Evolutionary conservation across 2,113 vertebrate genomes (phyloP).

Genomic region (Cephalopholis sonnerati): DNA sequence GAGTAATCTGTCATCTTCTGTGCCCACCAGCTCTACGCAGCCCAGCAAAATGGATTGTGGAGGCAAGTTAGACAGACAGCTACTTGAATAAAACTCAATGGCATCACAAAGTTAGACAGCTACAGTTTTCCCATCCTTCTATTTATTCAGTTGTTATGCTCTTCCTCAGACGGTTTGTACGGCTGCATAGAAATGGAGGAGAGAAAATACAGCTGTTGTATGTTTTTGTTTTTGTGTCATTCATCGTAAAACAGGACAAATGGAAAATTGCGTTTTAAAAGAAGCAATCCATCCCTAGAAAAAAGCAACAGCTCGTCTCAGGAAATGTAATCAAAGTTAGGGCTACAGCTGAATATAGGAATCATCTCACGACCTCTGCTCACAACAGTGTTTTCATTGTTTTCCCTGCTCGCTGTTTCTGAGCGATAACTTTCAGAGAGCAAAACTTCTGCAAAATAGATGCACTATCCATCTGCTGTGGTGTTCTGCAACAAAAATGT

Average conservation of each 20-base stretch:
- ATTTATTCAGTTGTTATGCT: neutral
- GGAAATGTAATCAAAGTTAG: neutral
- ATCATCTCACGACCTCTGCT: neutral
- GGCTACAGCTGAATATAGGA: neutral
- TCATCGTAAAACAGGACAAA: neutral
- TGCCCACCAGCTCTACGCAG: neutral
- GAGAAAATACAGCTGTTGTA: neutral
- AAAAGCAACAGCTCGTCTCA: neutral
- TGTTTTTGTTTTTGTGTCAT: neutral
- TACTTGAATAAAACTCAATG: conserved; percentile 21
- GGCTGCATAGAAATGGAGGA: neutral
- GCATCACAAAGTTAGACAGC: neutral
- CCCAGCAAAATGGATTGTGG: conserved; percentile 23
- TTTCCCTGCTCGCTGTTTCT: neutral
- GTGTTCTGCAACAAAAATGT: neutral
- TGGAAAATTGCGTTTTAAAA: neutral
- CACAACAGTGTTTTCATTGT: neutral
- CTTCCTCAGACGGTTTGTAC: neutral
- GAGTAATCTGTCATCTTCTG: conserved; percentile 33
- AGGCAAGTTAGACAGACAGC: conserved; percentile 28
- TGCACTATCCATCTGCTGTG: no score
- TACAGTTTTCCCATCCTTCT: neutral
- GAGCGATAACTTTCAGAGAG: neutral
- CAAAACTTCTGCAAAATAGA: neutral
- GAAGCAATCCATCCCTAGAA: neutral